Evolutionary conservation across 2,797 vertebrate species (phyloP), one percentile per base, ranked within the genome.

Genomic region (Potorous gilbertii): DNA sequence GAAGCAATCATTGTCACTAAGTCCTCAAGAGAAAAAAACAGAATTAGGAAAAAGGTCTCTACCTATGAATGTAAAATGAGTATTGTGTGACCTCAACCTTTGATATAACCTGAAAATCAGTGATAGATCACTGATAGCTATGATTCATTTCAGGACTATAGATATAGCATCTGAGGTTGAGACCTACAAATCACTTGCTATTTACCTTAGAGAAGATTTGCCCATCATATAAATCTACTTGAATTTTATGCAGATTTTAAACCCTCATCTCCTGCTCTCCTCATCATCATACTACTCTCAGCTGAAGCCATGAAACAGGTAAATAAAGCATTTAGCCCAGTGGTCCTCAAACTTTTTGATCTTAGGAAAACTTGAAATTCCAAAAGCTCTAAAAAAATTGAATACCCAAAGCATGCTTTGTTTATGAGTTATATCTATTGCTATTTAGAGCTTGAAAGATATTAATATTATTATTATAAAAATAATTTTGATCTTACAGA

Each of bases 1-100:
- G 91, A 91, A 92, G 54, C 40, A 31, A 55, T 94, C 59, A 90
- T 56, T 90, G 59, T 31, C 87, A 56, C 27, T 52, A 56, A 93
- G 54, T 5, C 92, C 74, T 57, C 90, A 90, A 54, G 24, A 55
- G 93, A n/a, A 40, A 92, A 92, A 52, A 90, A 2, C 11, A 62
- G 34, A 93, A 56, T 6, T 74, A 66, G 93, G 62, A 91, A 55
- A 91, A 3, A 93, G 16, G n/a, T 74, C 66, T 74, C 34, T 31
- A 74, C 11, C 29, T 74, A 46, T 81, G n/a, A 81, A 46, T 81
- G 66, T 24, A 81, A 81, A 40, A 81, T 81, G 62, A 40, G 16
- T n/a, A 74, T 18, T n/a, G n/a, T n/a, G 14, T 14, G 34, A 62
- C 31, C 5, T 8, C 59, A n/a, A n/a, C 62, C 5, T 74, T 74